Evolutionary conservation across 1,140 invertebrate genomes (phyloP).

Genomic region (Glossosoma conforme): DNA sequence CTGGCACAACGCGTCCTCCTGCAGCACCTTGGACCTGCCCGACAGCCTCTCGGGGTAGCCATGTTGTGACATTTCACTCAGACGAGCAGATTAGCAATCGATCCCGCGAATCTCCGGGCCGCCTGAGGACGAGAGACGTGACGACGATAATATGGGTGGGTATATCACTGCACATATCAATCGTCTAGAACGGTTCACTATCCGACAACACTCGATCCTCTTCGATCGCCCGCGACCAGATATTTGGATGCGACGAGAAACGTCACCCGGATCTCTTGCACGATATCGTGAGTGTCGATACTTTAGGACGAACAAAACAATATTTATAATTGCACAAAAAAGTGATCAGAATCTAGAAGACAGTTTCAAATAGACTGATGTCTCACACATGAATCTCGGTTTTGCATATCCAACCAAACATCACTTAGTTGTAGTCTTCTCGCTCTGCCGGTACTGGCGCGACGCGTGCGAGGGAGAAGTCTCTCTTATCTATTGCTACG

Average conservation of each 20-base stretch:
- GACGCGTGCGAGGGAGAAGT: no score
- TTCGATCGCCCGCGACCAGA: slow-evolving; percentile 7
- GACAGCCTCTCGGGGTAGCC: slow-evolving; percentile 51
- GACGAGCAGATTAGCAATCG: no score
- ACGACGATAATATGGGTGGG: slow-evolving; percentile 22
- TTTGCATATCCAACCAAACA: slow-evolving; percentile 23
- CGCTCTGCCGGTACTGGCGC: no score
- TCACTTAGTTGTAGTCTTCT: no score
- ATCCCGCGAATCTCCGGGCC: no score
- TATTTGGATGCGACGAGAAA: slow-evolving; percentile 11
- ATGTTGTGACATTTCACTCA: slow-evolving; percentile 50
- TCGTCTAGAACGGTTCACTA: slow-evolving; percentile 6
- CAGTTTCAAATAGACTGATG: slow-evolving; percentile 20
- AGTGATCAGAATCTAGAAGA: slow-evolving; percentile 10
- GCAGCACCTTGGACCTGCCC: slow-evolving; percentile 47
- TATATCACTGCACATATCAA: slow-evolving; percentile 12
- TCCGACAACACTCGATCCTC: slow-evolving; percentile 5
- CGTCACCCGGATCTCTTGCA: slow-evolving; percentile 1
- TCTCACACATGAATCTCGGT: slow-evolving; percentile 18
- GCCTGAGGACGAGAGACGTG: no score
- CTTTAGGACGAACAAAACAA: slow-evolving; percentile 5
- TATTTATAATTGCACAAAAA: slow-evolving; percentile 7
- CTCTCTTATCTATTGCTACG: no score
- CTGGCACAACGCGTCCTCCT: slow-evolving; percentile 42
- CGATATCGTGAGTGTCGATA: slow-evolving; percentile 3